Percentiles rank a stretch among this genome's conserved stretches.
phyloP scores from a whole-genome alignment of 2,797 vertebrate genomes.

The Etheostoma nigrum region DNA sequence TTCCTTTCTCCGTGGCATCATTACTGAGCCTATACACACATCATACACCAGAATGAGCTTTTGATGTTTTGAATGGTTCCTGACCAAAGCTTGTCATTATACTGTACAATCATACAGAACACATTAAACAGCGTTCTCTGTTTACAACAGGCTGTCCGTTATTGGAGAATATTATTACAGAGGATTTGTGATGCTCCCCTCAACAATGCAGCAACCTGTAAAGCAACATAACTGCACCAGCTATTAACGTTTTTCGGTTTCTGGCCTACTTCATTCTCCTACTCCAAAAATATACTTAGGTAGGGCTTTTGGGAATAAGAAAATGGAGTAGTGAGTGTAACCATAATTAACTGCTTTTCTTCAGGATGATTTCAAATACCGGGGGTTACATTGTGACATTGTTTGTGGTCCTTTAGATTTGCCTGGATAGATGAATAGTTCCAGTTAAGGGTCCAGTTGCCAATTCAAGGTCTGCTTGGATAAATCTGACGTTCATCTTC shows the following conservation, averaged over 20 bases:
- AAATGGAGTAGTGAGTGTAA: not conserved
- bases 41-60: slow-evolving; percentile 39
- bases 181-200: slow-evolving; percentile 22
- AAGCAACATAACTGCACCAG: slow-evolving; percentile 1
- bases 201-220: slow-evolving; percentile 1
- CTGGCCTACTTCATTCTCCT: not conserved
- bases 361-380: not conserved
- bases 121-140: slow-evolving; percentile 8
- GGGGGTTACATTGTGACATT: not conserved
- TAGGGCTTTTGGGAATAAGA: not conserved
- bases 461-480: not conserved
- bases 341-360: not conserved
- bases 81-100: slow-evolving; percentile 19
- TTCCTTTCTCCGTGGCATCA: slow-evolving; percentile 1
- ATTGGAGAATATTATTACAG: slow-evolving; percentile 4
- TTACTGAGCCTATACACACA: slow-evolving; percentile 33
- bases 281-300: not conserved
- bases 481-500: slow-evolving; percentile 3
- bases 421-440: not conserved
- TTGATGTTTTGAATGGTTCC: slow-evolving; percentile 35
- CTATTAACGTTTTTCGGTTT: not conserved
- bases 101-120: not conserved
- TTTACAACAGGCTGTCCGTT: slow-evolving; percentile 22
- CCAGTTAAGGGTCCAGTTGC: not conserved
- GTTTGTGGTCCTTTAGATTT: not conserved